phyloP scores from a whole-genome alignment of 1,140 invertebrate species.

The Popillia japonica region DNA sequence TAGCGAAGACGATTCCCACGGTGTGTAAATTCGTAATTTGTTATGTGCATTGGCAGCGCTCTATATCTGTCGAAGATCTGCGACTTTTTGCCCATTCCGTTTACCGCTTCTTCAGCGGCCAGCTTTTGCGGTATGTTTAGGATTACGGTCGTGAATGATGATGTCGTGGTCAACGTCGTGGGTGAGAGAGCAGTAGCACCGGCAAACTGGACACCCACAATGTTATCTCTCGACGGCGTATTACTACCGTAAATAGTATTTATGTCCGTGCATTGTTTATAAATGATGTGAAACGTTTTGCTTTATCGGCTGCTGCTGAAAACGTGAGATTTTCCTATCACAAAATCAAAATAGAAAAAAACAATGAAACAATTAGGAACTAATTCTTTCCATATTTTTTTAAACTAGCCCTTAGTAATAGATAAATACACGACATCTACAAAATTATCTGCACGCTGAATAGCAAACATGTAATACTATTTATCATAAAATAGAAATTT shows the following conservation, averaged over 20 bases:
- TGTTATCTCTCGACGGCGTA: not conserved
- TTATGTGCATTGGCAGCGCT: not conserved
- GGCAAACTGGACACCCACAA: constrained; percentile 21
- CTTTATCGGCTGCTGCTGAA: not conserved
- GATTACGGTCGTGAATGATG: not conserved
- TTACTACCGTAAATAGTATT: not conserved
- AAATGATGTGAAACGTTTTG: not conserved
- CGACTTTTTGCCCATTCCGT: not conserved
- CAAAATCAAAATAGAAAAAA: no score
- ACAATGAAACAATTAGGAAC: no score
- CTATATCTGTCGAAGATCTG: constrained; percentile 4
- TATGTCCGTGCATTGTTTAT: constrained; percentile 27
- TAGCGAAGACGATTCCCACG: not conserved
- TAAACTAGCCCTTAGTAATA: no score
- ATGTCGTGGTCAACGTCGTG: constrained; percentile 3
- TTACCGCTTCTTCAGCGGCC: not conserved
- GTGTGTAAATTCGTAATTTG: constrained; percentile 11
- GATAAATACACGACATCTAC: no score
- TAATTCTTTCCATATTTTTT: no score
- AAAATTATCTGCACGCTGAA: no score
- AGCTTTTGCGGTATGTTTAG: not conserved
- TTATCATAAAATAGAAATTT: no score
- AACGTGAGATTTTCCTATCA: not conserved
- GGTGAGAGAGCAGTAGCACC: not conserved
- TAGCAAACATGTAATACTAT: no score